phyloP scores from a whole-genome alignment of 2,888 invertebrate species.

The Tetranychus truncatus region DNA sequence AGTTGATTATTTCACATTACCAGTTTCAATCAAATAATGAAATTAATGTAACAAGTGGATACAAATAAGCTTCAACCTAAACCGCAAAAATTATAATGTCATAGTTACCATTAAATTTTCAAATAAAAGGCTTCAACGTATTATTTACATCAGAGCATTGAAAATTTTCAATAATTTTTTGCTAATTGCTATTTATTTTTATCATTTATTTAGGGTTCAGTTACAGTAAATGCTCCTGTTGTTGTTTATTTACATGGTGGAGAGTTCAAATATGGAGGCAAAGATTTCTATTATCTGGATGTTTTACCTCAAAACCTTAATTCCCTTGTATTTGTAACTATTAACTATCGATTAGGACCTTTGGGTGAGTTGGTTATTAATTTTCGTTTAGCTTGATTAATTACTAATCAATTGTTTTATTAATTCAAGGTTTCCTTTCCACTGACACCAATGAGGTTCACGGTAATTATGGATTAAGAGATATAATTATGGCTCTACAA shows the following conservation, averaged over 20 bases:
- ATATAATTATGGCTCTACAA: constrained; percentile 30
- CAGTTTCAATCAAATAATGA: no score
- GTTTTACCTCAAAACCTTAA: background rate
- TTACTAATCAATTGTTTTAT: background rate
- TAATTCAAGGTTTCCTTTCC: constrained; percentile 31
- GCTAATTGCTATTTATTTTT: background rate
- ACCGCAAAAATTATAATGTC: background rate
- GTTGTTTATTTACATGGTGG: constrained; percentile 41
- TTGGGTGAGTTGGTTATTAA: constrained; percentile 29
- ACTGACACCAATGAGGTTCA: constrained; percentile 27
- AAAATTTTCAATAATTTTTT: background rate
- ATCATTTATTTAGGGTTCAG: constrained; percentile 3
- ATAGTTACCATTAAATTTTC: background rate
- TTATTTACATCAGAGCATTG: no score
- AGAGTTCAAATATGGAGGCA: constrained; percentile 31
- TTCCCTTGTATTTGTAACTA: constrained; percentile 38
- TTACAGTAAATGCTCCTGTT: constrained; percentile 35
- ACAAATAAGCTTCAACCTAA: background rate
- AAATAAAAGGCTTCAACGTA: background rate
- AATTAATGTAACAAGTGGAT: no score
- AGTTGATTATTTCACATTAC: no score
- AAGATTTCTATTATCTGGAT: constrained; percentile 32
- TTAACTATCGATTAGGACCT: constrained; percentile 33
- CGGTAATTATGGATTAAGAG: constrained; percentile 31
- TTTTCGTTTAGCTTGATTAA: background rate